These are phyloP conservation scores for Antitype chi DNA, from an alignment of 2,888 invertebrate species.

Conservation along the genomic window DNA sequence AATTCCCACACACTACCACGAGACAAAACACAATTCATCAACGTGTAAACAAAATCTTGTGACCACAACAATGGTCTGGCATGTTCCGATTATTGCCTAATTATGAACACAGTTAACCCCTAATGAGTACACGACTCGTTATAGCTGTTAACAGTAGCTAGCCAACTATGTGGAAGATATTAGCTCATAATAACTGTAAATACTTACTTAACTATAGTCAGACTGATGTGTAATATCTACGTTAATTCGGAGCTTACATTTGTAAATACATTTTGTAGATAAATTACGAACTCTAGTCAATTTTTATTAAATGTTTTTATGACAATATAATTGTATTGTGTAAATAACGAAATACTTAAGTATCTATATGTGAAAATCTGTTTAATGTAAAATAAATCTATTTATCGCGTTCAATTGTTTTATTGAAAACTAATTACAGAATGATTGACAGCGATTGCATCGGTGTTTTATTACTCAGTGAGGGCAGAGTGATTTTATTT, in stretches of 20 bases:
- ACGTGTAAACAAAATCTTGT: conserved; percentile 25
- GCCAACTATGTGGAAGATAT: conserved; percentile 49
- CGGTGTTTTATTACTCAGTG: not conserved
- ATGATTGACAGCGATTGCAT: not conserved
- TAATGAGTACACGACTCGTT: conserved; percentile 50
- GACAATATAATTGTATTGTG: conserved; percentile 89
- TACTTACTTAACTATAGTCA: conserved; percentile 77
- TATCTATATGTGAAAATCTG: conserved; percentile 83
- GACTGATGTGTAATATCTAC: conserved; percentile 85
- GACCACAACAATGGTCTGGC: conserved; percentile 17
- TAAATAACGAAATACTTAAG: conserved; percentile 79
- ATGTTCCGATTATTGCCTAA: conserved; percentile 29
- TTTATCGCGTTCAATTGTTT: conserved; percentile 73
- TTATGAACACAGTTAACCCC: conserved; percentile 25
- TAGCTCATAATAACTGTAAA: conserved; percentile 63
- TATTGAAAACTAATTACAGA: conserved; percentile 40
- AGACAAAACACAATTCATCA: conserved; percentile 1
- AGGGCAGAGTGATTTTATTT: not conserved
- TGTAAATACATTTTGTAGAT: conserved; percentile 88
- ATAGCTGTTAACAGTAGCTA: conserved; percentile 61
- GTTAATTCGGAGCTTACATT: conserved; percentile 87
- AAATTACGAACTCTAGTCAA: conserved; percentile 87
- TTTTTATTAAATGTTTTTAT: conserved; percentile 88
- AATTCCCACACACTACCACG: not conserved
- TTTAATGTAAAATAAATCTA: conserved; percentile 85